These are phyloP conservation scores for Gallinago stenura DNA, from an alignment of 2,797 vertebrate genomes.

Conservation along the genomic window DNA sequence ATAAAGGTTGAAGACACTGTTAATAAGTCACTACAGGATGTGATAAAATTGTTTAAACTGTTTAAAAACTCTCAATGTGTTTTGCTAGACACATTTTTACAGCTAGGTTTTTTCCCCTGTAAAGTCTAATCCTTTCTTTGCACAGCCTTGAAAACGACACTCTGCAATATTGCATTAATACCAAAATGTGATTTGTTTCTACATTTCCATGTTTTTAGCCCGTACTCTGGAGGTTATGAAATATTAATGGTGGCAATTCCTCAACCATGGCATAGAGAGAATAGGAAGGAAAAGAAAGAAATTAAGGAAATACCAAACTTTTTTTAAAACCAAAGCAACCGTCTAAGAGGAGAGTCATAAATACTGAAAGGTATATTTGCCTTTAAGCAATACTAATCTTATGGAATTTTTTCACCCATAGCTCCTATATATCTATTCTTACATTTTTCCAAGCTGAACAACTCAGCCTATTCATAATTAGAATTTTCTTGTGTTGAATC, in stretches of 20 bases:
- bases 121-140: slow-evolving; percentile 42
- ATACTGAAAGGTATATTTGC: neutral
- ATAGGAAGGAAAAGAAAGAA: neutral
- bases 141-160: neutral
- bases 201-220: slow-evolving; percentile 55
- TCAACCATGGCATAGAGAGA: neutral
- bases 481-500: neutral
- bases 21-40: slow-evolving; percentile 69
- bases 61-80: slow-evolving; percentile 40
- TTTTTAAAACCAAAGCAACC: neutral
- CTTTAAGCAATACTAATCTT: slow-evolving; percentile 5
- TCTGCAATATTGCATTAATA: slow-evolving; percentile 31
- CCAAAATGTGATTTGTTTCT: slow-evolving; percentile 66
- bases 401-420: neutral
- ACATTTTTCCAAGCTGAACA: neutral
- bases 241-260: slow-evolving; percentile 65
- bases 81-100: slow-evolving; percentile 60
- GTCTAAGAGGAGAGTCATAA: neutral
- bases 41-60: slow-evolving; percentile 67
- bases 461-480: neutral
- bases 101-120: neutral
- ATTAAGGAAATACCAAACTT: neutral
- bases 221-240: slow-evolving; percentile 57
- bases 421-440: neutral
- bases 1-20: slow-evolving; percentile 64